Base-by-base conservation (phyloP, 1,140 invertebrate species). In the Stegodyphus dumicola region DNA sequence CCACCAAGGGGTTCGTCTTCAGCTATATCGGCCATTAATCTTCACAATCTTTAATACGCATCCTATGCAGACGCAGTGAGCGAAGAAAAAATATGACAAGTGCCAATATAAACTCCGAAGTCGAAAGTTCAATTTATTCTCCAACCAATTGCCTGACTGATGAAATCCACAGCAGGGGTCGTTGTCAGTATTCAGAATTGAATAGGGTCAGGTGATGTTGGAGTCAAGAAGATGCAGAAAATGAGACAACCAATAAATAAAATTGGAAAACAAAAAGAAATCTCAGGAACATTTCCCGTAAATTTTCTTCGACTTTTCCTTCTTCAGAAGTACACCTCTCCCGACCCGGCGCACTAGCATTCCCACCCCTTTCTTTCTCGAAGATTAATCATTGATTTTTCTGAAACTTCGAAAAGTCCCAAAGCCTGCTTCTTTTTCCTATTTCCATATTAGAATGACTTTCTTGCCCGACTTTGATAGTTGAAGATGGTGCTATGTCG, bases 341-440 rank as follows among this genome's bases (percentile, higher is more conserved):
- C 56, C 6, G 15, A 6, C 60, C 51, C 17, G 2, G 17, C n/a
- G n/a, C 56, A 15, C 15, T 60, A 6, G 0, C 33, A 33, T 51
- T 73, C 48, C 13, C 10, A 74, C 69, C 54, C 51, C 73, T 17
- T 60, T 60, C 9, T 9, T 60, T 60, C 69, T 66, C 70, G 51
- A 83, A 75, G 80, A 83, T 83, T 83, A 83, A 83, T 83, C 80
- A 83, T 83, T 75, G 80, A 83, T 83, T 83, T 83, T 67, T 60
- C 65, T 53, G 18, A 53, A 18, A 60, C 17, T 33, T 74, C 53
- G 9, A 60, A 33, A 33, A 33, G 33, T 33, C 3, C 33, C 33
- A 33, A 33, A 33, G 33, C 33, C 3, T 33, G 33, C 33, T 33
- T 33, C 33, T 33, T 33, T 33, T 33, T 33, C 33, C 33, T 33